Evolutionary conservation across 2,888 invertebrate genomes (phyloP).

Genomic region (Heteropelma amictum): DNA sequence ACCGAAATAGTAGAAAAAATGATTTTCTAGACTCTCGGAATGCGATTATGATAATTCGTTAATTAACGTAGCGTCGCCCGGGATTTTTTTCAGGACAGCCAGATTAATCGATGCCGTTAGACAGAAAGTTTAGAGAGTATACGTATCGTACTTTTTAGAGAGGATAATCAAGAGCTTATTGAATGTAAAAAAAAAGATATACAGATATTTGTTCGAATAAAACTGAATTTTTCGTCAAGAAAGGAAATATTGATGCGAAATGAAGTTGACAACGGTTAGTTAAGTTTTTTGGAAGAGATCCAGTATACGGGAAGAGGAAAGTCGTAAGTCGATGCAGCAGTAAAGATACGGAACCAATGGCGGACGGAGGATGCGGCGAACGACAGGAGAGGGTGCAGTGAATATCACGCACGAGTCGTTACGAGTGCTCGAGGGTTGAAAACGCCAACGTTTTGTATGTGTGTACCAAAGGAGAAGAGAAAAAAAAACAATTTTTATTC

Average conservation of each 20-base stretch:
- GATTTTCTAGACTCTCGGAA: neutral
- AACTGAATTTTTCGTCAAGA: neutral
- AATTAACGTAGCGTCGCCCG: no score
- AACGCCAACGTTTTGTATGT: slow-evolving; percentile 10
- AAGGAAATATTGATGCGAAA: neutral
- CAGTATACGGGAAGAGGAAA: slow-evolving; percentile 55
- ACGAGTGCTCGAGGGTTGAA: slow-evolving; percentile 19
- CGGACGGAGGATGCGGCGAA: neutral
- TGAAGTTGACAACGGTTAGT: slow-evolving; percentile 57
- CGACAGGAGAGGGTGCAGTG: neutral
- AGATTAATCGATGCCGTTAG: no score
- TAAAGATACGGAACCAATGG: slow-evolving; percentile 11
- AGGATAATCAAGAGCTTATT: neutral
- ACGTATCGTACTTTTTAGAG: neutral
- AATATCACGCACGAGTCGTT: slow-evolving; percentile 52
- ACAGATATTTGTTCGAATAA: no score
- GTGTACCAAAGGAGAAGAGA: neutral
- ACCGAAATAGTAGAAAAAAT: neutral
- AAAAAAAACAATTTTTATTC: slow-evolving; percentile 51
- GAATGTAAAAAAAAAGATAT: neutral
- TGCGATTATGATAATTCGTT: neutral
- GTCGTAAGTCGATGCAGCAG: slow-evolving; percentile 6
- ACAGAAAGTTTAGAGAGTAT: no score
- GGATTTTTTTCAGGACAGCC: no score
- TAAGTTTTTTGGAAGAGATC: slow-evolving; percentile 69